These are phyloP conservation scores for Chaenogobius annularis DNA, from an alignment of 2,113 vertebrate species.

Conservation along the genomic window DNA sequence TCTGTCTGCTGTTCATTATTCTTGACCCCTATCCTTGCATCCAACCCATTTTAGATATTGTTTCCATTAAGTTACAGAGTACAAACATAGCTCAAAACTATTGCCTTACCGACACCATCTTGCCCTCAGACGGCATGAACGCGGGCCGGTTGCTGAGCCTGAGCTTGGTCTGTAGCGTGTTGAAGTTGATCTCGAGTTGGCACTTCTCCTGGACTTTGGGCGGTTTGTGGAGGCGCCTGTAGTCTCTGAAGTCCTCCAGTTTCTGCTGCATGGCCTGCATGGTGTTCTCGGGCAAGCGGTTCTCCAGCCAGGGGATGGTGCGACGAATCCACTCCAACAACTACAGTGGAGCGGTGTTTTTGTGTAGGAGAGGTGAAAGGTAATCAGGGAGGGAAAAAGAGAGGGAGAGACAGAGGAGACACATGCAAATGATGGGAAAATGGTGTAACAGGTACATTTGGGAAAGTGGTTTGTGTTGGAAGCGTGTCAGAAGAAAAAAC, in stretches of 20 bases:
- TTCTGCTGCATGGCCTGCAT: constrained; percentile 99
- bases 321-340: constrained; percentile 96
- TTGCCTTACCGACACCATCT: constrained; percentile 92
- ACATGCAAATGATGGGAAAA: constrained; percentile 24
- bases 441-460: constrained; percentile 2
- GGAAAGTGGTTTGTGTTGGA: constrained; percentile 25
- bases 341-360: constrained; percentile 64
- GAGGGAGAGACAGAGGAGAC: constrained; percentile 19
- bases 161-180: constrained; percentile 98
- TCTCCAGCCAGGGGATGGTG: constrained; percentile 97
- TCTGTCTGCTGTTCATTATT: too few relatives aligned
- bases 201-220: constrained; percentile 99
- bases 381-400: constrained; percentile 11
- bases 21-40: too few relatives aligned
- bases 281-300: constrained; percentile 91
- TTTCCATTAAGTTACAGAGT: too few relatives aligned
- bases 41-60: too few relatives aligned
- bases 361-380: constrained; percentile 19
- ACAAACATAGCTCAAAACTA: too few relatives aligned
- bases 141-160: constrained; percentile 96
- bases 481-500: constrained; percentile 25
- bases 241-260: constrained; percentile 96
- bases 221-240: constrained; percentile 94
- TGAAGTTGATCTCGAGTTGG: constrained; percentile 99
- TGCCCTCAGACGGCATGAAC: constrained; percentile 98